A percentile compares a stretch with the other conserved stretches of the same genome.
Conservation (phyloP, 2,888 invertebrate genomes). For the Carcina quercana region DNA sequence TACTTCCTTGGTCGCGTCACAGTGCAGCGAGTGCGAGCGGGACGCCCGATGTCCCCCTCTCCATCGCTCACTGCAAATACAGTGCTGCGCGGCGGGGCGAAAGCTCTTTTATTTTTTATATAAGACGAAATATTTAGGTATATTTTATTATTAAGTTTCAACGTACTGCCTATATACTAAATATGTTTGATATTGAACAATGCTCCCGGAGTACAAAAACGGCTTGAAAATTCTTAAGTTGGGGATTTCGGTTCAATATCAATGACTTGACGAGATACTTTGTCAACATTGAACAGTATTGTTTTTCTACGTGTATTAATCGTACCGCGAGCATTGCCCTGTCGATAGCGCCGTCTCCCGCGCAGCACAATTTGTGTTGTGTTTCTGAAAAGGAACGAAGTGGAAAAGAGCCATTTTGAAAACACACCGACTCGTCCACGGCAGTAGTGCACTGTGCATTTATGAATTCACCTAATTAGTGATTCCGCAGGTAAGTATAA, state of each 20-base stretch:
- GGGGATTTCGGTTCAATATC: too few species aligned
- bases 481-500: conserved; percentile 48
- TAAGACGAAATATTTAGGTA: conserved; percentile 13
- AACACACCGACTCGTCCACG: conserved; percentile 82
- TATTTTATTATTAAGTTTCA: conserved; percentile 28
- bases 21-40: conserved; percentile 39
- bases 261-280: too few species aligned
- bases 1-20: conserved; percentile 57
- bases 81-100: conserved; percentile 34
- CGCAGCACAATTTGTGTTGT: conserved; percentile 84
- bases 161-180: conserved; percentile 27
- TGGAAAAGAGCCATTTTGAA: conserved; percentile 93
- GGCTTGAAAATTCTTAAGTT: too few species aligned
- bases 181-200: conserved; percentile 20
- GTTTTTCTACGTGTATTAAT: too few species aligned
- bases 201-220: too few species aligned
- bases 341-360: conserved; percentile 27
- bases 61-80: conserved; percentile 56
- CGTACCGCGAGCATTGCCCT: too few species aligned
- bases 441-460: conserved; percentile 66
- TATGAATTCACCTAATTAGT: conserved; percentile 39
- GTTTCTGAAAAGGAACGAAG: conserved; percentile 86
- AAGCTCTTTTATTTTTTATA: conserved; percentile 21
- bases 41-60: conserved; percentile 20
- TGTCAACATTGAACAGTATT: too few species aligned